These are phyloP conservation scores for Paramacrobiotus metropolitanus DNA, from an alignment of 1,140 invertebrate genomes.

Conservation along the genomic window DNA sequence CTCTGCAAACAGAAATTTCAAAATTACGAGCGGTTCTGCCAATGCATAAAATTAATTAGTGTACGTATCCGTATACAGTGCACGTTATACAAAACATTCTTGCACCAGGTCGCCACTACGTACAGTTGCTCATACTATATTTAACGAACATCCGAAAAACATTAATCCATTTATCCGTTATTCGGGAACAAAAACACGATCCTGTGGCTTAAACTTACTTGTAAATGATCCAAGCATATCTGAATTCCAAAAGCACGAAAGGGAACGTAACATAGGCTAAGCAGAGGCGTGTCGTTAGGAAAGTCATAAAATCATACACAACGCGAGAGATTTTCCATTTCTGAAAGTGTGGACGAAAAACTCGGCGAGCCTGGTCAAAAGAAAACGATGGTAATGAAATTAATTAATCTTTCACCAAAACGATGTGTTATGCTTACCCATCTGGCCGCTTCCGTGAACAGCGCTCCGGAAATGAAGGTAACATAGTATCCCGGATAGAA, in stretches of 20 bases:
- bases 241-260: slow-evolving; percentile 62
- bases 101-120: background rate
- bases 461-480: slow-evolving; percentile 62
- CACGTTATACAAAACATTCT: background rate
- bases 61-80: background rate
- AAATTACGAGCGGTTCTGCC: background rate
- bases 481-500: slow-evolving; percentile 93
- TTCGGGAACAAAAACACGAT: too few species aligned
- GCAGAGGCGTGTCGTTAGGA: slow-evolving; percentile 46
- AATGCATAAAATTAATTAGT: slow-evolving; percentile 1
- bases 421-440: slow-evolving; percentile 39
- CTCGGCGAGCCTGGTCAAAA: slow-evolving; percentile 35
- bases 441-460: slow-evolving; percentile 62
- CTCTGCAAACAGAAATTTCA: slow-evolving; percentile 20
- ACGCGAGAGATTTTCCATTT: slow-evolving; percentile 32
- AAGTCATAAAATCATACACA: slow-evolving; percentile 52
- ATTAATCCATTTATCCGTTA: too few species aligned
- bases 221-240: background rate
- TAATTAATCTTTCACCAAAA: too few species aligned
- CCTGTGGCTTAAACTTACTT: background rate
- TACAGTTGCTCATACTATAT: too few species aligned
- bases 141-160: too few species aligned
- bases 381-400: too few species aligned
- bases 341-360: slow-evolving; percentile 49
- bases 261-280: slow-evolving; percentile 66